phyloP scores from a whole-genome alignment of 2,113 vertebrate species.

The Budorcas taxicolor region DNA sequence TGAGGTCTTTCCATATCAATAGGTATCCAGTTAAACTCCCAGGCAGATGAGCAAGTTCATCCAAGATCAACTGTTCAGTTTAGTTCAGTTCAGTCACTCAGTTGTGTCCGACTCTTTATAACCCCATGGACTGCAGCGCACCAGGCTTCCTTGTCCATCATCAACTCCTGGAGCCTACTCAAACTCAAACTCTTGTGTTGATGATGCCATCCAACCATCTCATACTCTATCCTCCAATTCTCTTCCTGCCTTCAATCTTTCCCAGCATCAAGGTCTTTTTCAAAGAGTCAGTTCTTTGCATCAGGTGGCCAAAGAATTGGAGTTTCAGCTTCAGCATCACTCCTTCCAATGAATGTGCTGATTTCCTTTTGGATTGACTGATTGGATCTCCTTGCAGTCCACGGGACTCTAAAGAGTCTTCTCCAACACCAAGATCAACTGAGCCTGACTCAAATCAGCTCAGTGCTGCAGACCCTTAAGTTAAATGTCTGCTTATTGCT shows the following conservation, averaged over 20 bases:
- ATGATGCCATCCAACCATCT: not conserved
- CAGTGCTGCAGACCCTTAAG: not conserved
- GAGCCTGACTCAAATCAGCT: not conserved
- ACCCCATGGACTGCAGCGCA: not conserved
- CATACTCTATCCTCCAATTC: not conserved
- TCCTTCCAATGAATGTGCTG: not conserved
- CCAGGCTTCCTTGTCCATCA: not conserved
- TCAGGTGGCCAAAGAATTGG: not conserved
- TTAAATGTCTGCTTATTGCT: not conserved
- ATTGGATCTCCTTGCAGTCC: not conserved
- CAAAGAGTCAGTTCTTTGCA: not conserved
- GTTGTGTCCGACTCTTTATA: not conserved
- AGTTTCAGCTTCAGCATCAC: not conserved
- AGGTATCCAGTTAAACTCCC: not conserved
- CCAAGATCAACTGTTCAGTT: not conserved
- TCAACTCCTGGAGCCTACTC: not conserved
- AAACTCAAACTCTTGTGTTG: accelerated
- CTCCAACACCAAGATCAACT: not conserved
- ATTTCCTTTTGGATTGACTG: not conserved
- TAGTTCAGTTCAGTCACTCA: not conserved
- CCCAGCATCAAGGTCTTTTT: not conserved
- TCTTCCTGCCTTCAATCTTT: not conserved
- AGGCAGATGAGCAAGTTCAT: not conserved
- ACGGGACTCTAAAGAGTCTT: not conserved
- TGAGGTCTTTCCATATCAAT: not conserved